Conservation (phyloP, 2,113 vertebrate species). For the Rhegmatorhina hoffmannsi region DNA sequence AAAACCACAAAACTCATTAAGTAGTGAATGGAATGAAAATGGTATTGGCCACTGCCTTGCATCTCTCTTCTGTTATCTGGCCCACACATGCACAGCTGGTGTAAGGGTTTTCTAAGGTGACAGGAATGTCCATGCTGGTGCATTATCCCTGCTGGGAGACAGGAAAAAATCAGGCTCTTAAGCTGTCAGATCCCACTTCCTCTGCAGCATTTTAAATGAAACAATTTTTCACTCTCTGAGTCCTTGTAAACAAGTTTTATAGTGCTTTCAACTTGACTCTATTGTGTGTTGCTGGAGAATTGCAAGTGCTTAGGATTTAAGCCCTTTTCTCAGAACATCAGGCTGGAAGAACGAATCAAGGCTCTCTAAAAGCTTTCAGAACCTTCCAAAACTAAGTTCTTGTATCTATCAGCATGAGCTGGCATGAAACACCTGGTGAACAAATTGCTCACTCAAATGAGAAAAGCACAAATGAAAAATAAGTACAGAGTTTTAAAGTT, state of each 20-base stretch:
- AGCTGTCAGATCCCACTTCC: background rate
- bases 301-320: conserved; percentile 45
- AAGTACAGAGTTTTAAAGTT: background rate
- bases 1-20: background rate
- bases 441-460: background rate
- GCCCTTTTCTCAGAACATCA: background rate
- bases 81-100: background rate
- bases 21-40: background rate
- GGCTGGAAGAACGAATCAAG: background rate
- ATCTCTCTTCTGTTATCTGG: background rate
- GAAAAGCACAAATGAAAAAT: background rate
- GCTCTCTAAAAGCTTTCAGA: conserved; percentile 25
- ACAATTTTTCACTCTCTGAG: conserved; percentile 29
- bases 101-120: background rate
- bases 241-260: conserved; percentile 65
- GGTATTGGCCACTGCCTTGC: background rate
- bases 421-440: background rate
- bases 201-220: conserved; percentile 31
- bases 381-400: background rate
- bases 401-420: background rate
- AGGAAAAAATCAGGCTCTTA: background rate
- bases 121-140: background rate
- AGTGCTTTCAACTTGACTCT: conserved; percentile 30
- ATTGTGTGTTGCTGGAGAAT: background rate
- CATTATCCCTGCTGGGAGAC: background rate